Base-by-base conservation (phyloP, 2,888 invertebrate species). In the Plagodis dolabraria region DNA sequence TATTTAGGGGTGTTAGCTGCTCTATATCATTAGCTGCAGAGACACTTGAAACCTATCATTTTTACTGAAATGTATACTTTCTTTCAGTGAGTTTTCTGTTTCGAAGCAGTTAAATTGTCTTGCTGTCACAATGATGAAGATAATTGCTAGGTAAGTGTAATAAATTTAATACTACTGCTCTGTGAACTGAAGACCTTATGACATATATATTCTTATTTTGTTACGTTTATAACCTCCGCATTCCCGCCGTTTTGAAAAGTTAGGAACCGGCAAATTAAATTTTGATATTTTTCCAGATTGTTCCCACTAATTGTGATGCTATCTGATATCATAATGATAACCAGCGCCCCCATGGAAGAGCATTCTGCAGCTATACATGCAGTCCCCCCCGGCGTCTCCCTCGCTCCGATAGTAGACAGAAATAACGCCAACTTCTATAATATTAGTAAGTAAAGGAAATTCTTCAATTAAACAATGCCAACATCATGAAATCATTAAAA, bases 351-450 rank as follows among this genome's bases (percentile, higher is more conserved):
- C 0, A 46, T 59, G 45, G 70, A 77, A 22, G 69, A 77, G 7
- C 73, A 71, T 8, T 60, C 69, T 0, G 82, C 71, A 0, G 60
- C 79, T 0, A 60, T 85, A 36, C 71, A 80, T 58, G 64, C 75
- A 0, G 62, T 83, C 10, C 85, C 83, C 0, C 82, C 80, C 0
- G 68, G 70, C 6, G 71, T 83, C 0, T 74, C 79, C 0, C 53
- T 81, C 2, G 60, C 68, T 0, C 79, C 79, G 0, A 54, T 76
- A 2, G 59, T 38, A 10, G 72, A 76, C 0, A 79, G 69, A 33
- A 67, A 63, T 6, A 67, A 54, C 0, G 57, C 50, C 7, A 71
- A 66, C 40, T 61, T 65, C 22, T 62, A 76, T 9, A 75, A 72
- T 51, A 69, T 79, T 6, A 78, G 81, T 82, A 59, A 84, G 83